phyloP scores from a whole-genome alignment of 2,888 invertebrate species.

The Cephus sareptanus region DNA sequence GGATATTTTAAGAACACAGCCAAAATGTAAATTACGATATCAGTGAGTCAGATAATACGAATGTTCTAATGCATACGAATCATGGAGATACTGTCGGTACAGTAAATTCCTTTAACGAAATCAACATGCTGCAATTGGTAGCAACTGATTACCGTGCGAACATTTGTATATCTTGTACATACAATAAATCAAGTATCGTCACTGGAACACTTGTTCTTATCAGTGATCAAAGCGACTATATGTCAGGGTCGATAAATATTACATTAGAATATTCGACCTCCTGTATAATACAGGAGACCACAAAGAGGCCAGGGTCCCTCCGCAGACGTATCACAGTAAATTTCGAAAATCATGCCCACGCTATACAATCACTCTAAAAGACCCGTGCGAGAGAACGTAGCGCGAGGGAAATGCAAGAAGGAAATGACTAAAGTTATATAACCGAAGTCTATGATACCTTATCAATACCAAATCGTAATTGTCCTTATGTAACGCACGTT shows the following conservation, averaged over 20 bases:
- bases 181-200: not conserved
- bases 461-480: not conserved
- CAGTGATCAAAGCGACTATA: not conserved
- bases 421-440: not conserved
- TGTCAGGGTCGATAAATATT: not conserved
- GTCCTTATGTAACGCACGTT: not conserved
- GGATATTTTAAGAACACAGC: not conserved
- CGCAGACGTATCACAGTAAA: not conserved
- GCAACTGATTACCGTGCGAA: too few relatives aligned
- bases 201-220: not conserved
- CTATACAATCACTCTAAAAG: not conserved
- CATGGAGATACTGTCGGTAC: not conserved
- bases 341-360: not conserved
- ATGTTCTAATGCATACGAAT: not conserved
- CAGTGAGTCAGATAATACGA: conserved; percentile 4
- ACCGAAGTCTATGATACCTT: not conserved
- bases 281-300: not conserved
- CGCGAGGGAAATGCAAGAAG: not conserved
- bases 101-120: not conserved
- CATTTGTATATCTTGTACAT: not conserved
- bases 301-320: not conserved
- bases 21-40: conserved; percentile 34
- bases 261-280: not conserved
- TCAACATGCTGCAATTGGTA: not conserved
- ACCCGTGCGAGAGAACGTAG: not conserved